A percentile compares a stretch with the other conserved stretches of the same genome.
Conservation (phyloP, 2,113 vertebrate species). For the Dinomys branickii region DNA sequence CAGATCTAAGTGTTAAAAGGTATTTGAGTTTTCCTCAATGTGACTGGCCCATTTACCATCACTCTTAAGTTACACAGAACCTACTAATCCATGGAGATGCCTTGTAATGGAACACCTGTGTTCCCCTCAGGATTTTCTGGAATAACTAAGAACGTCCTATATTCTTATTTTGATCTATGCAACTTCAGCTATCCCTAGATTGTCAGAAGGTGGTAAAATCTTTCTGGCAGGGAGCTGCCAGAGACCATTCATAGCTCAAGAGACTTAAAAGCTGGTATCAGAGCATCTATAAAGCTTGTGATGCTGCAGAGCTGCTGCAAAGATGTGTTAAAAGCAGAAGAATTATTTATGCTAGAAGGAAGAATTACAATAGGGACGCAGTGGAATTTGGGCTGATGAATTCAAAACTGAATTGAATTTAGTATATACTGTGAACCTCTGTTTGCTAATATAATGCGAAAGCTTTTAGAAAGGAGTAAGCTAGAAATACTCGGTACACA, state of each 20-base stretch:
- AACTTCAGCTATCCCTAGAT: conserved; percentile 55
- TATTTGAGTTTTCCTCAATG: background rate
- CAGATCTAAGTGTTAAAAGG: conserved; percentile 16
- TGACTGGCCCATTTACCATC: conserved; percentile 4
- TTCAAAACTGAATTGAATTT: conserved; percentile 77
- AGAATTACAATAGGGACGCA: conserved; percentile 72
- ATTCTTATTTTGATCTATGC: conserved; percentile 73
- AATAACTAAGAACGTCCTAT: conserved; percentile 45
- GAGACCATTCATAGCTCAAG: conserved; percentile 44
- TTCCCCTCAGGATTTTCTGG: conserved; percentile 42
- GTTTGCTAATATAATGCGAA: conserved; percentile 56
- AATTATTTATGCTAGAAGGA: conserved; percentile 77
- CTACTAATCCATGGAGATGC: conserved; percentile 41
- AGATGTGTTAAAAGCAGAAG: conserved; percentile 67
- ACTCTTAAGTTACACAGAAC: conserved; percentile 22
- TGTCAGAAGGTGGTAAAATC: conserved; percentile 66
- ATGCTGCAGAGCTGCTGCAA: conserved; percentile 65
- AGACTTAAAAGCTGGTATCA: conserved; percentile 67
- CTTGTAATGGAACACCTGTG: conserved; percentile 40
- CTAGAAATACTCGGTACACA: background rate
- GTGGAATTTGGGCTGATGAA: conserved; percentile 73
- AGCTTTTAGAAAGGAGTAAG: background rate
- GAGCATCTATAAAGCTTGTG: conserved; percentile 67
- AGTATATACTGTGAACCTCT: conserved; percentile 62
- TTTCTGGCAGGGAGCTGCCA: conserved; percentile 45